A percentile compares a stretch with the other conserved stretches of the same genome.
Evolutionary conservation across 2,113 vertebrate species (phyloP).

Genomic region (Lophura nycthemera): DNA sequence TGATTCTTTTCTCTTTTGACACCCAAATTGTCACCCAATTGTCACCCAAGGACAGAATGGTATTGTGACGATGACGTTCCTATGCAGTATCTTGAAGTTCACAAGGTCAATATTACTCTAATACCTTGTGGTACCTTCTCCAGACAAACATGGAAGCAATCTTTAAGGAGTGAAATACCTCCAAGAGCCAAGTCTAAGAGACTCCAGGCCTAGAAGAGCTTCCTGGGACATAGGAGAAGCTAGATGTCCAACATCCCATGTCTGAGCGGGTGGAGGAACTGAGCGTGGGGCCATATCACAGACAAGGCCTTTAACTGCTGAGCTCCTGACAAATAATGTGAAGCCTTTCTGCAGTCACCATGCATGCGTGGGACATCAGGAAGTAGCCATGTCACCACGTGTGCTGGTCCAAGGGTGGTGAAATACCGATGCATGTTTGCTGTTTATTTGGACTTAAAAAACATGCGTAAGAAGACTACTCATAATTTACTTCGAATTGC

Average conservation of each 20-base stretch:
- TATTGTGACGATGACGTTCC: neutral
- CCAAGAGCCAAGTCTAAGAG: neutral
- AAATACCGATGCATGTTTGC: neutral
- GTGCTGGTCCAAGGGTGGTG: neutral
- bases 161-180: neutral
- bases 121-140: neutral
- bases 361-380: accelerated
- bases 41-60: neutral
- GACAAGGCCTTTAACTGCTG: neutral
- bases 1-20: neutral
- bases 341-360: neutral
- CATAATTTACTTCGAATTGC: neutral
- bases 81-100: neutral
- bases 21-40: no score
- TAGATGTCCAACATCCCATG: neutral
- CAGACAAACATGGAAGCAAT: neutral
- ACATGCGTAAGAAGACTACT: neutral
- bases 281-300: neutral
- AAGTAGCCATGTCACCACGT: accelerated
- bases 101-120: neutral
- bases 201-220: neutral
- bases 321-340: neutral
- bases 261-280: neutral
- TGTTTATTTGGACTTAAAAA: neutral
- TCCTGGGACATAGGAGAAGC: neutral